Evolutionary conservation across 2,888 invertebrate genomes (phyloP).

Genomic region (Leptura quadrifasciata): DNA sequence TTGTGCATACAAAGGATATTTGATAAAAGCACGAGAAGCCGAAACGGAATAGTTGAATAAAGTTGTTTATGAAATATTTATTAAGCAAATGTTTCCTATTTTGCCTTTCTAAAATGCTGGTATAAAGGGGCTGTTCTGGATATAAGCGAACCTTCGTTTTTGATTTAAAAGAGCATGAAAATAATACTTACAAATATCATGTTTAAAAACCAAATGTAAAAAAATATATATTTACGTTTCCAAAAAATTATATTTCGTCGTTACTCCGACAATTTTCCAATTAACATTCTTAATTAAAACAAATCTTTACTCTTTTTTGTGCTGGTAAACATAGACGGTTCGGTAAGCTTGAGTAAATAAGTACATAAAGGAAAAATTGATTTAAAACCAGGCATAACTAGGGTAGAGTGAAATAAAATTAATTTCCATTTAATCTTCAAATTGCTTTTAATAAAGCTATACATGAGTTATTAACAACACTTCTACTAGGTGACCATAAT

Average conservation of each 20-base stretch:
- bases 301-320: neutral
- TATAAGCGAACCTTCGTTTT: too few relatives aligned
- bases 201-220: neutral
- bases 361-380: constrained; percentile 1
- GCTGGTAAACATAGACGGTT: constrained; percentile 7
- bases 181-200: too few relatives aligned
- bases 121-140: too few relatives aligned
- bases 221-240: neutral
- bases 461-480: too few relatives aligned
- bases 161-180: too few relatives aligned
- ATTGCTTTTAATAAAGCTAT: neutral
- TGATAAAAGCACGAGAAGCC: too few relatives aligned
- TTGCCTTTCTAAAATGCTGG: too few relatives aligned
- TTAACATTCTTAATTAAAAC: constrained; percentile 4
- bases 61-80: too few relatives aligned
- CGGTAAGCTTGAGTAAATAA: neutral
- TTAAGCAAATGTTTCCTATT: too few relatives aligned
- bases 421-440: neutral
- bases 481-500: too few relatives aligned
- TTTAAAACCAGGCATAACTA: neutral
- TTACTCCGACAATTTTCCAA: neutral
- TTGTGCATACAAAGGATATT: too few relatives aligned
- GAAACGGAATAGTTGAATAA: too few relatives aligned
- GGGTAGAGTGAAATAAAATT: neutral
- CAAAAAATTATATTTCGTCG: neutral